Conservation (phyloP, 2,797 vertebrate genomes). For the Poecile montanus region DNA sequence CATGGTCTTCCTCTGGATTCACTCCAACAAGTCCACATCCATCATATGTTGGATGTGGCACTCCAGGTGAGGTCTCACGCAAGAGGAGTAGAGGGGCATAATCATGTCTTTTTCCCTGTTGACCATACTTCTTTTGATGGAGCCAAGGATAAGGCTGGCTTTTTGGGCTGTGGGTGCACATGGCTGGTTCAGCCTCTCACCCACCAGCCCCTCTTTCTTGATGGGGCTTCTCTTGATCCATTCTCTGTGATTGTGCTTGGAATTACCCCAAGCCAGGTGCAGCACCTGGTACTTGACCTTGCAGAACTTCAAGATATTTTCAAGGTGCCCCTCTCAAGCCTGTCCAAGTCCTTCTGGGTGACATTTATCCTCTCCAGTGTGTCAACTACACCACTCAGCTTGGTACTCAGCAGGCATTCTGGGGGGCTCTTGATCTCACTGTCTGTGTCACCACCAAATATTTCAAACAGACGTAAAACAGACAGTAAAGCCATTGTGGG, state of each 20-base stretch:
- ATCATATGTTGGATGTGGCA: accelerated
- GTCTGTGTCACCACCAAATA: neutral
- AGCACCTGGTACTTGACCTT: neutral
- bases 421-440: neutral
- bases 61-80: neutral
- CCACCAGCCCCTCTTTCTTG: accelerated
- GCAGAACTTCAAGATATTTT: neutral
- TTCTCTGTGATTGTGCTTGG: neutral
- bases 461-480: neutral
- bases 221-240: neutral
- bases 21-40: neutral
- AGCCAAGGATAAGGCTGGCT: neutral
- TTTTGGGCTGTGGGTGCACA: neutral
- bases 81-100: neutral
- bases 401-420: accelerated
- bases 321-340: accelerated
- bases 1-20: neutral
- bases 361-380: neutral
- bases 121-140: neutral
- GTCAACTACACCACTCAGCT: neutral
- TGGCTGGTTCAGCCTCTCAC: neutral
- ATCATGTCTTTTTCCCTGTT: neutral
- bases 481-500: neutral
- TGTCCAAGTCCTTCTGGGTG: neutral
- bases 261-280: neutral